These are phyloP conservation scores for Aleiodes testaceus DNA, from an alignment of 2,888 invertebrate species.

Conservation along the genomic window DNA sequence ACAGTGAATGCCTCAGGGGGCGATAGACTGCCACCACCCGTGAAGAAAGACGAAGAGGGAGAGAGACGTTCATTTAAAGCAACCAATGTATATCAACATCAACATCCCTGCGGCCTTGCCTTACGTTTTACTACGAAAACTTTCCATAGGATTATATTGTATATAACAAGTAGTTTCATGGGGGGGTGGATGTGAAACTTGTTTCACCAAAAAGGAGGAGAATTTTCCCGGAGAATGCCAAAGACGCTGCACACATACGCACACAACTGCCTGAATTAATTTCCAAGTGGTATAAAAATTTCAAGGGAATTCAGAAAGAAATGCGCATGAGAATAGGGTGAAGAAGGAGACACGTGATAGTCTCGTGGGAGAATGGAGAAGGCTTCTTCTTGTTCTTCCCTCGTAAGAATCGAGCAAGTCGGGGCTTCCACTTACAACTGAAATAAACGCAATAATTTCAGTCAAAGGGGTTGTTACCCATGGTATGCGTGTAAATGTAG, in stretches of 20 bases:
- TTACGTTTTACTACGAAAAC: slow-evolving; percentile 32
- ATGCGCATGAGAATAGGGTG: neutral
- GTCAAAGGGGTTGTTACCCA: slow-evolving; percentile 58
- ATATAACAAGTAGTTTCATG: slow-evolving; percentile 7
- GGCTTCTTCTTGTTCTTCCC: slow-evolving; percentile 8
- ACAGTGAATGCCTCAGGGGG: slow-evolving; percentile 50
- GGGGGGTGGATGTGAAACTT: slow-evolving; percentile 21
- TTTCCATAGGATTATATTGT: slow-evolving; percentile 35
- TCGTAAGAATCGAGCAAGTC: slow-evolving; percentile 23
- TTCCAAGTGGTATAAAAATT: slow-evolving; percentile 43
- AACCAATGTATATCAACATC: slow-evolving; percentile 54
- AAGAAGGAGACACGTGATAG: slow-evolving; percentile 23
- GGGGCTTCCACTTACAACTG: slow-evolving; percentile 50
- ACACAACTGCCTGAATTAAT: slow-evolving; percentile 42
- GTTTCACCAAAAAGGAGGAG: slow-evolving; percentile 18
- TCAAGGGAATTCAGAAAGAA: slow-evolving; percentile 23
- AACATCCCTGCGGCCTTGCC: slow-evolving; percentile 51
- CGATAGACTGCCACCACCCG: slow-evolving; percentile 50
- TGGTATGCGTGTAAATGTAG: slow-evolving; percentile 73
- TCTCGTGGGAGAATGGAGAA: slow-evolving; percentile 42
- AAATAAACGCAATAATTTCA: slow-evolving; percentile 69
- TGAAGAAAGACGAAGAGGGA: slow-evolving; percentile 42
- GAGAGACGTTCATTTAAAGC: slow-evolving; percentile 51
- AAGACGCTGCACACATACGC: slow-evolving; percentile 6
- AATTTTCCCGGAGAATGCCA: slow-evolving; percentile 19